Evolutionary conservation across 2,113 vertebrate genomes (phyloP).

Genomic region (Astatotilapia flaviijosephi): DNA sequence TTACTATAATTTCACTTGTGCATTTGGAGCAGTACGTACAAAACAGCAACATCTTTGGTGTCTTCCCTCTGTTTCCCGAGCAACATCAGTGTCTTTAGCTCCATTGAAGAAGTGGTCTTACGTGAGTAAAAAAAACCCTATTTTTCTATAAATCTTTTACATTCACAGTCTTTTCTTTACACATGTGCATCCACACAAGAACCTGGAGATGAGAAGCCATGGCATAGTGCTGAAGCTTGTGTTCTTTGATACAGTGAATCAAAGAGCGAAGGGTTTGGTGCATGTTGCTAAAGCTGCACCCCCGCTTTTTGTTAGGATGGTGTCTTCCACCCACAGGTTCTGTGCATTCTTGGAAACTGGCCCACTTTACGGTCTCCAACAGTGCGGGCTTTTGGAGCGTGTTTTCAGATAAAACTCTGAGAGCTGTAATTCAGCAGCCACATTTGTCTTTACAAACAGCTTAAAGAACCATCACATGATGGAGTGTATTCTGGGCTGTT

Average conservation of each 20-base stretch:
- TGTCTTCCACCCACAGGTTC: background rate
- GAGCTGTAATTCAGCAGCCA: background rate
- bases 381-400: background rate
- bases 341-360: background rate
- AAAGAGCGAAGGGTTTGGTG: background rate
- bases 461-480: background rate
- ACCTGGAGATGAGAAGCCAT: background rate
- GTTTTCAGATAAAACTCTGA: constrained; percentile 63
- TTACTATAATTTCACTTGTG: background rate
- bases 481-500: background rate
- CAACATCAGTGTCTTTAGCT: background rate
- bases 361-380: background rate
- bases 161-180: constrained; percentile 22
- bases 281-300: background rate
- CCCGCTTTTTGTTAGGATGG: background rate
- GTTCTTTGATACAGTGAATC: background rate
- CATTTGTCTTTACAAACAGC: background rate
- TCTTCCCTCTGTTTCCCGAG: background rate
- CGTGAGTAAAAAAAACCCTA: background rate
- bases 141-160: background rate
- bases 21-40: background rate
- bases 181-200: constrained; percentile 2
- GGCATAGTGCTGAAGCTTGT: background rate
- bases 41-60: constrained; percentile 41
- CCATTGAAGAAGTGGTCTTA: background rate